A percentile compares a stretch with the other conserved stretches of the same genome.
phyloP scores from a whole-genome alignment of 2,113 vertebrate species.

The Bostrychus sinensis region DNA sequence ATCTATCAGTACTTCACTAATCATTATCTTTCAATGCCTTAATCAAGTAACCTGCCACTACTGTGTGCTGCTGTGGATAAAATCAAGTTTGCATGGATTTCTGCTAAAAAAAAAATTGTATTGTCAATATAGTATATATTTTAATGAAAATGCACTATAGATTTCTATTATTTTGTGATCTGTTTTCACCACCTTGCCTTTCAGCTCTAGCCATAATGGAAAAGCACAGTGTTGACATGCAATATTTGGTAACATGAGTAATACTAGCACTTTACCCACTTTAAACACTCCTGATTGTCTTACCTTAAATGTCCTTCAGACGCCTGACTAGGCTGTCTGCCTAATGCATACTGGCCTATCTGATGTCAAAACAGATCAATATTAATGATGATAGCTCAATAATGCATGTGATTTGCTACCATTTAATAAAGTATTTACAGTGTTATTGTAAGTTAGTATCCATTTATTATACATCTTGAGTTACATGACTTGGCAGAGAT shows the following conservation, averaged over 20 bases:
- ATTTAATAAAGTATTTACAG: conserved; percentile 67
- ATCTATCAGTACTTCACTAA: conserved; percentile 37
- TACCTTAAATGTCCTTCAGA: conserved; percentile 11
- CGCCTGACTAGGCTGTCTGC: neutral
- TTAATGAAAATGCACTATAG: conserved; percentile 62
- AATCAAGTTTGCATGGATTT: conserved; percentile 66
- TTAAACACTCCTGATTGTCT: conserved; percentile 11
- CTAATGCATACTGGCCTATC: conserved; percentile 8
- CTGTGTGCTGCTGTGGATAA: conserved; percentile 52
- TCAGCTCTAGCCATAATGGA: conserved; percentile 39
- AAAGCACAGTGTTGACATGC: conserved; percentile 39
- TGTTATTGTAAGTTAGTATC: conserved; percentile 26
- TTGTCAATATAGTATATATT: conserved; percentile 67
- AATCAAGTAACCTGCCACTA: conserved; percentile 83
- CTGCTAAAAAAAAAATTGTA: conserved; percentile 68
- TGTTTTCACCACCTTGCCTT: conserved; percentile 58
- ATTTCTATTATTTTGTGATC: conserved; percentile 66
- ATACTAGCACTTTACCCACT: conserved; percentile 63
- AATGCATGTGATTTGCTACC: conserved; percentile 64
- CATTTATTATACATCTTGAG: neutral
- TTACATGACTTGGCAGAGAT: neutral
- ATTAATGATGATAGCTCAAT: conserved; percentile 14
- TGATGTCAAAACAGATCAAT: conserved; percentile 17
- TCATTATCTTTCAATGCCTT: conserved; percentile 79
- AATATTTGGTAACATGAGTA: conserved; percentile 51